A percentile compares a stretch with the other conserved stretches of the same genome.
Evolutionary conservation across 1,140 invertebrate genomes (phyloP).

Genomic region (Drosophila willistoni): DNA sequence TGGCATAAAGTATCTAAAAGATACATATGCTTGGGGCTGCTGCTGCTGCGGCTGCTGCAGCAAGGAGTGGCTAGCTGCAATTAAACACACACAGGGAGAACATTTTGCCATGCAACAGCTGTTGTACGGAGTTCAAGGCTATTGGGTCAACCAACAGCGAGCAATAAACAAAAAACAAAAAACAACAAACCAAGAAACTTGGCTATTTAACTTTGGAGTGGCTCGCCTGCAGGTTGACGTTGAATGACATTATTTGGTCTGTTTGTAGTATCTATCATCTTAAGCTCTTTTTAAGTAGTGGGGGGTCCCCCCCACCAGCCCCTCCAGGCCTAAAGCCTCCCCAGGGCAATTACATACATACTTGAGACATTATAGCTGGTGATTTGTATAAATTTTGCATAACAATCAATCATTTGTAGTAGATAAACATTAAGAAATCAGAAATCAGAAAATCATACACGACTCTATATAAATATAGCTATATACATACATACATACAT

Average conservation of each 20-base stretch:
- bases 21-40: constrained; percentile 51
- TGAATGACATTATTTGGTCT: constrained; percentile 72
- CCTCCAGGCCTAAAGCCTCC: neutral
- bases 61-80: constrained; percentile 70
- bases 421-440: constrained; percentile 73
- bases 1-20: constrained; percentile 73
- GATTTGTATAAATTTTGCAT: constrained; percentile 76
- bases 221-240: constrained; percentile 71
- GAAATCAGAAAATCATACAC: constrained; percentile 19
- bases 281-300: constrained; percentile 40
- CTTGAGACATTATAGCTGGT: constrained; percentile 25
- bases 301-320: neutral
- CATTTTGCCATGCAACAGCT: constrained; percentile 35
- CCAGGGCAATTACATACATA: constrained; percentile 25
- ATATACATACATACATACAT: neutral
- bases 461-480: constrained; percentile 27
- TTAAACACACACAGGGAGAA: constrained; percentile 50
- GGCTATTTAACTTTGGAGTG: constrained; percentile 56
- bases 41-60: constrained; percentile 37
- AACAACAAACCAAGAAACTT: neutral
- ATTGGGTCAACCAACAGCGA: constrained; percentile 62
- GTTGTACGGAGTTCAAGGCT: constrained; percentile 76
- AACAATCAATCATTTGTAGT: constrained; percentile 78
- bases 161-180: neutral
- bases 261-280: constrained; percentile 33